Evolutionary conservation across 2,888 invertebrate genomes (phyloP).

Genomic region (Melanargia galathea): DNA sequence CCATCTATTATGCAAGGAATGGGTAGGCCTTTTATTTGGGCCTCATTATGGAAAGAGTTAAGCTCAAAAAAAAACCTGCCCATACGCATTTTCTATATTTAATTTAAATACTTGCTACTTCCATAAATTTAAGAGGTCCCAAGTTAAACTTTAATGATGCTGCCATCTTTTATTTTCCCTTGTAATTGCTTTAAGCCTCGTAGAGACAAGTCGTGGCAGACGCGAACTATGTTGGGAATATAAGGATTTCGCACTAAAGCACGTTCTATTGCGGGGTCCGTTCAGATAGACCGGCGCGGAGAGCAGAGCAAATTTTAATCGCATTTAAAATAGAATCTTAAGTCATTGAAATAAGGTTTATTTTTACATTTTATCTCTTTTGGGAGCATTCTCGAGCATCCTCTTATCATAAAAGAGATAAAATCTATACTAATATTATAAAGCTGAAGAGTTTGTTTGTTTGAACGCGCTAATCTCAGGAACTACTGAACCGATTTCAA

Average conservation of each 20-base stretch:
- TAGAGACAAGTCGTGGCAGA: conserved; percentile 34
- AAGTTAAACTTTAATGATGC: conserved; percentile 35
- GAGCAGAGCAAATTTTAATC: no score
- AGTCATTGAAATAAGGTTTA: no score
- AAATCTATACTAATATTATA: no score
- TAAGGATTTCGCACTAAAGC: conserved; percentile 51
- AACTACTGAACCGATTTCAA: no score
- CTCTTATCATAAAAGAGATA: no score
- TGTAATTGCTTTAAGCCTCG: conserved; percentile 41
- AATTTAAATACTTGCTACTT: conserved; percentile 36
- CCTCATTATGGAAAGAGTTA: conserved; percentile 21
- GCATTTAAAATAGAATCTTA: no score
- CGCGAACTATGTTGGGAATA: conserved; percentile 48
- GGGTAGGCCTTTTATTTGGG: conserved; percentile 21
- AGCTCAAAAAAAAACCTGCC: conserved; percentile 19
- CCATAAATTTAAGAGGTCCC: conserved; percentile 35
- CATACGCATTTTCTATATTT: conserved; percentile 33
- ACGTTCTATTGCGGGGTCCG: conserved; percentile 56
- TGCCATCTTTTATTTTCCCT: conserved; percentile 38
- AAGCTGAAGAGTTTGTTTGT: no score
- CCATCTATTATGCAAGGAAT: conserved; percentile 20
- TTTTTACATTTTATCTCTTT: no score
- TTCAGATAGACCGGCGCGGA: no score
- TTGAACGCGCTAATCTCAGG: no score
- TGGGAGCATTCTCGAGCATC: no score